Conservation (phyloP, 2,888 invertebrate genomes). For the Yponomeuta malinellus region DNA sequence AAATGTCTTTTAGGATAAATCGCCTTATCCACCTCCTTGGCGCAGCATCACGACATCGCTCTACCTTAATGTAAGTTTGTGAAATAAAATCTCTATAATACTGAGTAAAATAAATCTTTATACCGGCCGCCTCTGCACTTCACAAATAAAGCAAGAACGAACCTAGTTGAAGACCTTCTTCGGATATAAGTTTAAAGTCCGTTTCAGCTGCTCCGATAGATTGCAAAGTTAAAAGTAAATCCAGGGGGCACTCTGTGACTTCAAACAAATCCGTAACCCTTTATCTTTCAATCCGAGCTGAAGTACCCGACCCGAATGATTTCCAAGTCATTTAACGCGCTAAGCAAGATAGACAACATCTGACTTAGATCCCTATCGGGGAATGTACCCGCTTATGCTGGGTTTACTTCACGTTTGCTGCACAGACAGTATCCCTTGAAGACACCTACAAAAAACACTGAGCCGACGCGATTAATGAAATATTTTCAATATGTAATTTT, state of each 20-base stretch:
- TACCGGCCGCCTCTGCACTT: not conserved
- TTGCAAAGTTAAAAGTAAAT: not conserved
- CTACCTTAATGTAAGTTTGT: not conserved
- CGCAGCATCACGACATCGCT: constrained; percentile 5
- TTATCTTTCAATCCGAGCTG: constrained; percentile 70
- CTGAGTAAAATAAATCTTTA: not conserved
- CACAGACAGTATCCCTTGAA: too few relatives aligned
- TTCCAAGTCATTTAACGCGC: constrained; percentile 72
- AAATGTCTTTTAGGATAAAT: not conserved
- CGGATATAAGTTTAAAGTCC: not conserved
- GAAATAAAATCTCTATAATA: not conserved
- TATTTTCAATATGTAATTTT: too few relatives aligned
- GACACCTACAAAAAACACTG: too few relatives aligned
- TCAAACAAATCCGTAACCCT: constrained; percentile 62
- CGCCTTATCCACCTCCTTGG: not conserved
- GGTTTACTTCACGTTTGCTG: not conserved
- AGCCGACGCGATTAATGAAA: too few relatives aligned
- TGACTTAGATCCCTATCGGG: constrained; percentile 70
- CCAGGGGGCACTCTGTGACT: not conserved
- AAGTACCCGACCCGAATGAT: constrained; percentile 71
- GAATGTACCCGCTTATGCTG: constrained; percentile 32
- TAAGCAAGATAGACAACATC: constrained; percentile 75
- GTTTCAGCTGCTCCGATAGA: not conserved
- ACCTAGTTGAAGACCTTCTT: not conserved
- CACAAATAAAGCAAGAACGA: not conserved